Percentiles rank a stretch among this genome's conserved stretches.
Conservation (phyloP, 2,113 vertebrate genomes). For the Myotis yumanensis region DNA sequence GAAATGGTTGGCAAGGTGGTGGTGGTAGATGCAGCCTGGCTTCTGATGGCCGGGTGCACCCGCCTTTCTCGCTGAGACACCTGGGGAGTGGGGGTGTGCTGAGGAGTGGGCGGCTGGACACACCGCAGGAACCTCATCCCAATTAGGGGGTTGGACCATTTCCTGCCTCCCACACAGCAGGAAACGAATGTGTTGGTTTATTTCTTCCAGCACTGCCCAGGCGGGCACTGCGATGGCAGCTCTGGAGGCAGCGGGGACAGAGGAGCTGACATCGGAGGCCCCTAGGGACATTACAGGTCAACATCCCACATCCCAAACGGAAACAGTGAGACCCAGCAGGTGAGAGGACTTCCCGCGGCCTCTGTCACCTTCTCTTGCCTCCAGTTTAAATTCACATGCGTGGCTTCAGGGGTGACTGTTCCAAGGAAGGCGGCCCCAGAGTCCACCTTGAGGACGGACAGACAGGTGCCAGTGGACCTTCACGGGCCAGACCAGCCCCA, state of each 20-base stretch:
- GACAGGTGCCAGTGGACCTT: neutral
- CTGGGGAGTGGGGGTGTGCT: neutral
- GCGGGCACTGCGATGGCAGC: fast-evolving
- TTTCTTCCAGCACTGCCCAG: neutral
- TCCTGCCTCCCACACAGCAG: slow-evolving; percentile 66
- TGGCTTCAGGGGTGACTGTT: neutral
- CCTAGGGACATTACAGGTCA: neutral
- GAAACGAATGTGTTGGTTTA: neutral
- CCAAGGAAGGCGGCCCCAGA: neutral
- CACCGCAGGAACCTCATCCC: slow-evolving; percentile 3
- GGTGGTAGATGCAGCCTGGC: neutral
- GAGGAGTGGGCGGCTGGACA: neutral
- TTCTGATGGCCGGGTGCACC: fast-evolving
- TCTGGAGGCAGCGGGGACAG: neutral
- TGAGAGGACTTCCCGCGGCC: neutral
- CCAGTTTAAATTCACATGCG: neutral
- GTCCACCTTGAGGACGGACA: neutral
- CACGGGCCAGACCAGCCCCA: fast-evolving
- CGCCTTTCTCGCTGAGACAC: neutral
- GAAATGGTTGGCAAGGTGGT: fast-evolving
- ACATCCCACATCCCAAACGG: neutral
- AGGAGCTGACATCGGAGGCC: neutral
- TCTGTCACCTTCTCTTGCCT: neutral
- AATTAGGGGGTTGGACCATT: slow-evolving; percentile 23
- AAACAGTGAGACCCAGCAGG: neutral